phyloP scores from a whole-genome alignment of 2,797 vertebrate species.

The Botia almorhae region DNA sequence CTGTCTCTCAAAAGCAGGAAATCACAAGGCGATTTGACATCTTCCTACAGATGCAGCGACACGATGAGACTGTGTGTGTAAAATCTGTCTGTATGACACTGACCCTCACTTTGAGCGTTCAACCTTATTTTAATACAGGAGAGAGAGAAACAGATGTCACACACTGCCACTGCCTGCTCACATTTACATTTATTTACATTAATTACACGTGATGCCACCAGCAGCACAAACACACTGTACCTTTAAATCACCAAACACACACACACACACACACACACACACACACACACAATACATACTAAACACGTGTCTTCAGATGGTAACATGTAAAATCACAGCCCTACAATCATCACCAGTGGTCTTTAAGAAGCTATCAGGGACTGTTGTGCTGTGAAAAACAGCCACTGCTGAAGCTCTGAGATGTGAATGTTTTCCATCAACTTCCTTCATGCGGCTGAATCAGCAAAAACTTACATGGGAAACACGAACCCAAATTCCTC shows the following conservation, averaged over 20 bases:
- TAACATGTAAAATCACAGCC: constrained; percentile 13
- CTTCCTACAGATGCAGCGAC: background rate
- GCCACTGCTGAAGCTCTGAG: background rate
- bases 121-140: background rate
- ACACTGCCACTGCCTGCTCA: background rate
- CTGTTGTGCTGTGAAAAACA: background rate
- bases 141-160: background rate
- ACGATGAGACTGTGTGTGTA: background rate
- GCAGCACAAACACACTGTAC: background rate
- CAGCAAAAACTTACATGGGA: background rate
- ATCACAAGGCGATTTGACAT: background rate
- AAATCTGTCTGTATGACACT: background rate
- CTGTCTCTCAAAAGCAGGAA: background rate
- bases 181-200: background rate
- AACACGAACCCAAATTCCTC: background rate
- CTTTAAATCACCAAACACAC: too few species aligned
- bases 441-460: background rate
- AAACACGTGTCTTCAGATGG: background rate
- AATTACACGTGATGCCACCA: background rate
- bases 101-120: constrained; percentile 1
- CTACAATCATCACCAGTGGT: constrained; percentile 7
- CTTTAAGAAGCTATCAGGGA: background rate
- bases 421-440: constrained; percentile 12
- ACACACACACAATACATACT: too few species aligned
- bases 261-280: too few species aligned